phyloP scores from a whole-genome alignment of 1,140 invertebrate genomes.

The Apis dorsata region DNA sequence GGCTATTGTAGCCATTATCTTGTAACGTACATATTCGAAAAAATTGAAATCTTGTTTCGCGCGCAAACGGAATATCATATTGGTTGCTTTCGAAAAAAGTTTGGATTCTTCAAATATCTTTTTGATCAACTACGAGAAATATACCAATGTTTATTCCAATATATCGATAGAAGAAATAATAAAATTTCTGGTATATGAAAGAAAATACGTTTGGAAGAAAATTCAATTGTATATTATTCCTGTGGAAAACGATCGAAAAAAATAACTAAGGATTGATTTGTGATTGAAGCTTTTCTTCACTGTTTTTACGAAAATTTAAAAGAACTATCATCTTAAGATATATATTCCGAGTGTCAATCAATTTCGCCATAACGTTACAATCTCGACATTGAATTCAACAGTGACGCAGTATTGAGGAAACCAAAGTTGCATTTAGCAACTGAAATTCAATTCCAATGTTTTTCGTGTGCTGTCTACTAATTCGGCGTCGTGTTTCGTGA shows the following conservation, averaged over 20 bases:
- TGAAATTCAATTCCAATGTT: not conserved
- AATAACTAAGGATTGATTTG: constrained; percentile 8
- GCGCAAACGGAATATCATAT: constrained; percentile 17
- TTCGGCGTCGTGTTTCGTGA: constrained; percentile 14
- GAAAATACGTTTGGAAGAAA: not conserved
- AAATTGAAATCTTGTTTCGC: constrained; percentile 21
- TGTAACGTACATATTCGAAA: not conserved
- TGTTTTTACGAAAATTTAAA: not conserved
- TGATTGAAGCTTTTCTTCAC: not conserved
- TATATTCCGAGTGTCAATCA: not conserved
- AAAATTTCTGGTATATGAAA: not conserved
- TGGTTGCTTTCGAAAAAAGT: not conserved
- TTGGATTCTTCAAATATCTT: not conserved
- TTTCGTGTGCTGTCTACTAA: not conserved
- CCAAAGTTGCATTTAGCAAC: not conserved
- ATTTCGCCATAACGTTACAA: not conserved
- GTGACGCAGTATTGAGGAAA: not conserved
- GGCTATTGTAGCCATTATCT: not conserved
- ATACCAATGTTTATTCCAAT: not conserved
- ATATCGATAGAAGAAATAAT: not conserved
- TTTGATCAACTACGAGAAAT: not conserved
- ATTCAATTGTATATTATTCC: not conserved
- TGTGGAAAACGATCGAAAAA: not conserved
- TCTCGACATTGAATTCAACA: not conserved
- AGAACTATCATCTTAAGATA: not conserved